Base-by-base conservation (phyloP, 2,888 invertebrate genomes). In the Cremastobaeus sp. region DNA sequence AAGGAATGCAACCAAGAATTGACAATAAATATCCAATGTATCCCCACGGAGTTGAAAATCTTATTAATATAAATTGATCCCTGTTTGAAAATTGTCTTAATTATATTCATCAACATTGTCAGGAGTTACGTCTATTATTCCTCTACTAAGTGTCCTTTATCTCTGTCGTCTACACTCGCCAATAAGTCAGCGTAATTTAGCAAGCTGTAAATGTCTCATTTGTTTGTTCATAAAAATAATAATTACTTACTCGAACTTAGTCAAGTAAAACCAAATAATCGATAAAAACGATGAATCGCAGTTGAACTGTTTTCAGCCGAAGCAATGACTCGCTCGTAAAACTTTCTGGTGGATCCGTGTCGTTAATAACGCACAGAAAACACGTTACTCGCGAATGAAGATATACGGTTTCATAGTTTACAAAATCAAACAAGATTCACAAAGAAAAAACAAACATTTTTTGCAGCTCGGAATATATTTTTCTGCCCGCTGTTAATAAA, bases 331-430 rank as follows among this genome's bases (percentile, higher is more conserved):
- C 41, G 41, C 15, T 32, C 20, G 25, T 48, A 50, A 47, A 47
- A 47, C 11, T 68, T 59, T 25, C 57, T 35, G 48, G 28, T 59
- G 57, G 59, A 39, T 43, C 28, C 50, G 50, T 50, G 66, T 66
- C 57, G 21, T 66, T 66, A 66, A 66, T 66, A 66, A 66, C 57
- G 50, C 32, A 57, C 54, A 34, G 57, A 48, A 57, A 39, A 50
- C 55, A 55, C 54, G 34, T 66, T 35, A 35, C 66, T 41, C 18
- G 30, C 25, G 21, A 66, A 66, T 57, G 66, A 48, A 57, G 50
- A 66, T 41, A 43, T 55, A 65, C 43, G 8, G 32, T 55, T 55
- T 32, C 43, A 6, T 12, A 18, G 2, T 41, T 41, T 41, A 11
- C 15, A 18, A 43, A 50, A 55, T 12, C 3, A 20, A 41, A 30